Base-by-base conservation (phyloP, 1,140 invertebrate genomes). In the Bombyx mandarina region DNA sequence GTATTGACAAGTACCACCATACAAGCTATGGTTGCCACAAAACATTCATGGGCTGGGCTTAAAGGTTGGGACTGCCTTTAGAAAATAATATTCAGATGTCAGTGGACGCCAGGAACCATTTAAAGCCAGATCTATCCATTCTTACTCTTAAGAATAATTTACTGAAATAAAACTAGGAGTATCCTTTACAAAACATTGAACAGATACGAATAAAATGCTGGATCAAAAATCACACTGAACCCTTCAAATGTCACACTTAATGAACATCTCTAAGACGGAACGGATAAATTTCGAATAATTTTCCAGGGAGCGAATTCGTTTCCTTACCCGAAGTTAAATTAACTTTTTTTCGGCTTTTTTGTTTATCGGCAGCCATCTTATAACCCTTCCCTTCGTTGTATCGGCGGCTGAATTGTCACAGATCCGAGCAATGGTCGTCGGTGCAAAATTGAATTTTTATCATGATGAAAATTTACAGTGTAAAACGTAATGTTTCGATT, bases 371-470 rank as follows among this genome's bases (percentile, higher is more conserved):
- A 68, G 60, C 66, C 73, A 80, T 82, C 77, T 77, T 80, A 79
- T 83, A 48, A 78, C 80, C 80, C 75, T 82, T 71, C 62, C 56
- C 55, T 58, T 57, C 62, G 64, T 61, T 76, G 69, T 82, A 82
- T 82, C 72, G 75, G 77, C 79, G 71, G 67, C 61, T 69, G 67
- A 71, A 79, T 69, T 76, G 75, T 77, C 72, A 77, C 76, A 71
- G 70, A 76, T 77, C 77, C 73, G 59, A 53, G 68, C 61, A 66
- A 73, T 65, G 72, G 69, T 68, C 66, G 75, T 61, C 63, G 63
- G 67, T 64, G 51, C 63, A 75, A 79, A 83, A 86, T 83, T 83
- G 82, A 83, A 86, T 81, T 83, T 80, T 86, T 86, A 86, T 86
- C 82, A 69, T 72, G 79, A 86, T 83, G 69, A 68, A 77, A 79